phyloP scores from a whole-genome alignment of 2,113 vertebrate genomes.

The Myrmecophaga tridactyla region DNA sequence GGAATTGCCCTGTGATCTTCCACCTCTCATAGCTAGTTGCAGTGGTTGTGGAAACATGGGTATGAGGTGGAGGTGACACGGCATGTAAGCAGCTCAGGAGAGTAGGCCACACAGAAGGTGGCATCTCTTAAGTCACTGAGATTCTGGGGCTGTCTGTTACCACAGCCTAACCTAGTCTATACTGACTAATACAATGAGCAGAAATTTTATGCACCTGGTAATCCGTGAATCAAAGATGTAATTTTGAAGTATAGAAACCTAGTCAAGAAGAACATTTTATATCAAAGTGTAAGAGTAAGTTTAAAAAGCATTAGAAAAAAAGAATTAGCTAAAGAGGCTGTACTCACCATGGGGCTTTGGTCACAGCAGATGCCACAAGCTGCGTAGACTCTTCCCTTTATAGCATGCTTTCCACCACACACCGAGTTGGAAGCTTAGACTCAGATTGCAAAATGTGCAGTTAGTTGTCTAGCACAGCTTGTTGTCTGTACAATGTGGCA shows the following conservation, averaged over 20 bases:
- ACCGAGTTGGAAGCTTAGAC: rapidly evolving
- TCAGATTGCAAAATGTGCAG: too few species aligned
- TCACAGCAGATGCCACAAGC: not conserved
- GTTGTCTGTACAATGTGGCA: not conserved
- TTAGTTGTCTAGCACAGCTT: not conserved
- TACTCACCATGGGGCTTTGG: not conserved
- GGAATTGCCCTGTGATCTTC: too few species aligned
- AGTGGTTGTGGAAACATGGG: too few species aligned
- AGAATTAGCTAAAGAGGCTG: not conserved
- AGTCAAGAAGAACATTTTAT: not conserved
- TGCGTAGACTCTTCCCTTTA: not conserved
- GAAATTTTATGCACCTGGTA: not conserved
- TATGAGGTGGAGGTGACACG: too few species aligned
- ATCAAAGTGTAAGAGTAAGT: not conserved
- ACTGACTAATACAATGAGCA: not conserved
- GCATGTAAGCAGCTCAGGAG: too few species aligned
- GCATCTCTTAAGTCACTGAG: not conserved
- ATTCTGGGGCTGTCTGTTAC: not conserved
- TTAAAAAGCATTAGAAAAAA: not conserved
- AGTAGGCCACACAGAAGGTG: not conserved
- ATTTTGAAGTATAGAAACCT: not conserved
- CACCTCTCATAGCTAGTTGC: too few species aligned
- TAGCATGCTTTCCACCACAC: not conserved
- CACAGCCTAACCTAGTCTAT: not conserved
- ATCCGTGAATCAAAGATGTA: not conserved